Base-by-base conservation (phyloP, 2,888 invertebrate genomes). In the Hanleya hanleyi region DNA sequence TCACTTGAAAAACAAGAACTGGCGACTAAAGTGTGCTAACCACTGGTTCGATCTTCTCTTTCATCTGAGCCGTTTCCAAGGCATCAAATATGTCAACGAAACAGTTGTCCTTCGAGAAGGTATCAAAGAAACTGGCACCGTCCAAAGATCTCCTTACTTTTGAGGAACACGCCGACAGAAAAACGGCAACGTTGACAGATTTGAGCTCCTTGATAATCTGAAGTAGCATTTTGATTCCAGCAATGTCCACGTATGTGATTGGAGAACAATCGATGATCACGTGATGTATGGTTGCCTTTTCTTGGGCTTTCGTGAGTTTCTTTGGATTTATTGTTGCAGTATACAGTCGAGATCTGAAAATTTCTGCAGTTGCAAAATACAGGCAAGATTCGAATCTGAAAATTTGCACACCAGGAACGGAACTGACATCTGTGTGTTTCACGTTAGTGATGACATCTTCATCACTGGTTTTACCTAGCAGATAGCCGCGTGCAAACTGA, bases 291-390 rank as follows among this genome's bases (percentile, higher is more conserved):
- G 41, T 41, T 51, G 83, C 81, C 57, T 87, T 87, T 73, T 84
- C 84, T 33, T 85, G 71, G 47, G 82, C 81, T 75, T 86, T 86
- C 64, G 86, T 74, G 35, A 84, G 71, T 70, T 86, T 86, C 67
- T 85, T 76, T 0, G 89, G 88, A 71, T 88, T 86, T 5, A 87
- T 81, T 0, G 88, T 87, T n/a, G 78, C 74, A 33, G 78, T 77
- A 75, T 87, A 89, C 57, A 90, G 77, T 6, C 81, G 77, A 66
- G 77, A 83, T 33, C 88, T 81, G 81, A 89, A 90, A 26, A 85
- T 85, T 71, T 90, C 89, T 0, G 87, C 87, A 69, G 86, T 89
- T 7, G 87, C 89, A 70, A 88, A 90, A 76, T 86, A 89, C 22
- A 90, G 74, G 33, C 84, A 84, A 1, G 87, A 84, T 61, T 88